Evolutionary conservation across 2,888 invertebrate genomes (phyloP).

Genomic region (Silvanus unidentatus): DNA sequence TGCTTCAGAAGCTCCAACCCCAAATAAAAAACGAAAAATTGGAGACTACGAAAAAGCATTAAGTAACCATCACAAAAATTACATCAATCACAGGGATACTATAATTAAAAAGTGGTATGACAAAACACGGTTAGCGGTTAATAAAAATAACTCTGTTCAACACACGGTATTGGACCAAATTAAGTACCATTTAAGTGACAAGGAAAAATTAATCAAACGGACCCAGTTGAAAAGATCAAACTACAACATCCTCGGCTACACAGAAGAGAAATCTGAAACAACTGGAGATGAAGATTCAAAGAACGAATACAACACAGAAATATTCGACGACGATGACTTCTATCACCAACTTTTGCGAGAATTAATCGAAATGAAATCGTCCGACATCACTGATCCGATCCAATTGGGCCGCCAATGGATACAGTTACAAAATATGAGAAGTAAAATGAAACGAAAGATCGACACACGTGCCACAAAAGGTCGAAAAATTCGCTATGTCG

Average conservation of each 20-base stretch:
- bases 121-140: conserved; percentile 71
- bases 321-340: conserved; percentile 96
- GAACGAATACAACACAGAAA: conserved; percentile 68
- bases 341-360: conserved; percentile 90
- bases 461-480: conserved; percentile 95
- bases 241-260: conserved; percentile 62
- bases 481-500: conserved; percentile 78
- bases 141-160: conserved; percentile 53
- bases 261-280: conserved; percentile 17
- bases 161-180: conserved; percentile 71
- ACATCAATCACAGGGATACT: conserved; percentile 65
- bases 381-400: conserved; percentile 74
- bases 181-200: conserved; percentile 75
- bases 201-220: conserved; percentile 65
- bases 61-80: conserved; percentile 53
- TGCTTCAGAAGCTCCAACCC: conserved; percentile 27
- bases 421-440: conserved; percentile 83
- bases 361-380: conserved; percentile 85
- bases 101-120: conserved; percentile 94
- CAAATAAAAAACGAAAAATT: conserved; percentile 52
- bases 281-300: conserved; percentile 16
- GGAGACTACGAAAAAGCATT: conserved; percentile 56
- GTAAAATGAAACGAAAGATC: conserved; percentile 86
- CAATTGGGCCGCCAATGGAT: conserved; percentile 87
- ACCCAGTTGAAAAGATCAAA: conserved; percentile 75